These are phyloP conservation scores for Carassius gibelio DNA, from an alignment of 2,113 vertebrate genomes.

Conservation along the genomic window DNA sequence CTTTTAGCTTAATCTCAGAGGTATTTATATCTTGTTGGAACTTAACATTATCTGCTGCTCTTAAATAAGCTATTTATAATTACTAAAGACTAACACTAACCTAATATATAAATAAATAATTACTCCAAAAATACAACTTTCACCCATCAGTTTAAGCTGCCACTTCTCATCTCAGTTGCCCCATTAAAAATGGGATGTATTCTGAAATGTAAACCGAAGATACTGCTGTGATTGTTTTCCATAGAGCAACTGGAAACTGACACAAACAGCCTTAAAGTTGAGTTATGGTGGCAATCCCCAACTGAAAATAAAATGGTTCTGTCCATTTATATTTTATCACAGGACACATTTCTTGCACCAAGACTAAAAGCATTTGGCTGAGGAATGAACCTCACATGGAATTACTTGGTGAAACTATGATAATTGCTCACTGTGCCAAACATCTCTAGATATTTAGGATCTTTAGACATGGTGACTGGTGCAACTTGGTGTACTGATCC, in stretches of 20 bases:
- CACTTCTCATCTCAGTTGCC: neutral
- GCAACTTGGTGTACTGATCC: neutral
- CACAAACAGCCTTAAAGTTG: neutral
- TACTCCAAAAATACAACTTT: neutral
- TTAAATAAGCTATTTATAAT: no score
- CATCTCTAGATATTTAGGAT: neutral
- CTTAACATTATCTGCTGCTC: neutral
- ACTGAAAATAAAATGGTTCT: neutral
- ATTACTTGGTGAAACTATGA: neutral
- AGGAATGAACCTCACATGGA: neutral
- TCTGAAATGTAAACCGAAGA: neutral
- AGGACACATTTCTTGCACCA: slow-evolving; percentile 17
- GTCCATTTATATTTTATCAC: slow-evolving; percentile 39
- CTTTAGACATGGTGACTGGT: neutral
- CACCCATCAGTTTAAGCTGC: neutral
- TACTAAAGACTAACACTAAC: no score
- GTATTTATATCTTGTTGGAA: neutral
- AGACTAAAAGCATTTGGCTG: slow-evolving; percentile 14
- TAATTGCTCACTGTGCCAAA: neutral
- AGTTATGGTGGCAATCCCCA: neutral
- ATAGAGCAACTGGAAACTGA: neutral
- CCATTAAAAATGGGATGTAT: neutral
- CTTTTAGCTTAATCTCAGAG: neutral
- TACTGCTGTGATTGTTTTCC: neutral
- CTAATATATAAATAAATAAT: no score